Conservation (phyloP, 2,888 invertebrate species). For the Conops quadrifasciatus region DNA sequence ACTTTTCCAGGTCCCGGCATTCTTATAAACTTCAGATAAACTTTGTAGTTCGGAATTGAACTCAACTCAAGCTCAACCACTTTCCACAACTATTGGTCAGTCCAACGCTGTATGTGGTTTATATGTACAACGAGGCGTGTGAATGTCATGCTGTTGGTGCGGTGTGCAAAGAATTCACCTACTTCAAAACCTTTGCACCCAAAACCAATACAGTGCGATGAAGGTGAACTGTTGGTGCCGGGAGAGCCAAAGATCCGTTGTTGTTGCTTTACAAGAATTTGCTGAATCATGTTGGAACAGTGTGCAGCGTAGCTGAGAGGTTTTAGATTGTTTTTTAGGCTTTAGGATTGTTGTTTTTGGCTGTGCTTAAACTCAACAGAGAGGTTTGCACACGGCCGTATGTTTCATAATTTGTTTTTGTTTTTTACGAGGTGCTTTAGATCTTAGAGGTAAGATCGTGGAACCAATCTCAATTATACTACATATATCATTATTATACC, state of each 20-base stretch:
- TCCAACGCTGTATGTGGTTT: conserved; percentile 22
- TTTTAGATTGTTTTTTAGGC: no score
- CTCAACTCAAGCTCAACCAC: conserved; percentile 25
- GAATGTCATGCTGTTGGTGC: conserved; percentile 18
- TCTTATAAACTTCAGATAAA: background rate
- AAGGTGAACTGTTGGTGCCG: no score
- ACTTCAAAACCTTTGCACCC: background rate
- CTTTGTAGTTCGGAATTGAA: background rate
- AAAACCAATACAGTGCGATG: background rate
- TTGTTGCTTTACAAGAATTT: background rate
- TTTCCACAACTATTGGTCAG: conserved; percentile 21
- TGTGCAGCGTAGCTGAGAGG: background rate
- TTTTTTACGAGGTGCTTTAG: no score
- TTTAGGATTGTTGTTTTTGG: no score
- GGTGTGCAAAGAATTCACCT: conserved; percentile 22
- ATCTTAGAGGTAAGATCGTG: no score
- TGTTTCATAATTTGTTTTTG: no score
- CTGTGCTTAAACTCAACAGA: no score
- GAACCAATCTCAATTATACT: no score
- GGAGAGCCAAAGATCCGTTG: background rate
- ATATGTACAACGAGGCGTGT: conserved; percentile 24
- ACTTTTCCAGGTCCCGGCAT: conserved; percentile 16
- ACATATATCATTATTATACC: no score
- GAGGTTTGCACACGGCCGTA: no score
- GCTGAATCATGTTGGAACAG: background rate